These are phyloP conservation scores for Sander lucioperca DNA, from an alignment of 2,113 vertebrate genomes.

Conservation along the genomic window DNA sequence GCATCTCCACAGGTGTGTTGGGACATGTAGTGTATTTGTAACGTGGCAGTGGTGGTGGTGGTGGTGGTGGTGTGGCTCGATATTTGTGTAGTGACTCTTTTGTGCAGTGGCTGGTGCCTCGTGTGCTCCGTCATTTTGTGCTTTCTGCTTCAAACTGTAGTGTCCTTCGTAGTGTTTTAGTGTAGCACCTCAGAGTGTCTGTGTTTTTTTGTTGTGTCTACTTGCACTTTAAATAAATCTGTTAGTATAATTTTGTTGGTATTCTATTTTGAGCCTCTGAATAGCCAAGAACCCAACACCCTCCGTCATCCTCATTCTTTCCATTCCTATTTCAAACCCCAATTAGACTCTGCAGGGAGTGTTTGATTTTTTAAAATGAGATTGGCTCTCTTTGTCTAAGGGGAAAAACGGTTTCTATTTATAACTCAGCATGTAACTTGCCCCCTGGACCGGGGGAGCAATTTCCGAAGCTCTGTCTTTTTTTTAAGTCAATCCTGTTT, in stretches of 20 bases:
- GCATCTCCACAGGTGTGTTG: slow-evolving; percentile 82
- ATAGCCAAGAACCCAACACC: slow-evolving; percentile 59
- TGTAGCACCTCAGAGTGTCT: slow-evolving; percentile 49
- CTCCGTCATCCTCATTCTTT: slow-evolving; percentile 60
- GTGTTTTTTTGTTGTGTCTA: slow-evolving; percentile 20
- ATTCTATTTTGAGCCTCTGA: slow-evolving; percentile 39
- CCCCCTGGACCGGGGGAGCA: slow-evolving; percentile 35
- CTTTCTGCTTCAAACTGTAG: slow-evolving; percentile 49
- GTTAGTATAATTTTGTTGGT: slow-evolving; percentile 19
- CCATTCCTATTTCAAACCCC: slow-evolving; percentile 50
- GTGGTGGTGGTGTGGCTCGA: slow-evolving; percentile 33
- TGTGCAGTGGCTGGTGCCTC: slow-evolving; percentile 40
- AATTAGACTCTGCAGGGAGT: slow-evolving; percentile 56
- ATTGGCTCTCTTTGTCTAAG: slow-evolving; percentile 56
- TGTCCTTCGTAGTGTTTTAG: slow-evolving; percentile 13
- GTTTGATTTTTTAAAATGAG: slow-evolving; percentile 71
- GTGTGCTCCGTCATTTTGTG: slow-evolving; percentile 29
- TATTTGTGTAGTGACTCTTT: slow-evolving; percentile 47
- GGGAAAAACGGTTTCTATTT: slow-evolving; percentile 59
- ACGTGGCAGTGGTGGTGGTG: slow-evolving; percentile 38
- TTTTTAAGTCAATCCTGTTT: slow-evolving; percentile 63
- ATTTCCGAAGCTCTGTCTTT: slow-evolving; percentile 45
- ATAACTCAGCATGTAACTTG: slow-evolving; percentile 46
- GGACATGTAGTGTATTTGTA: slow-evolving; percentile 65
- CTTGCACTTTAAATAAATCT: slow-evolving; percentile 47